Base-by-base conservation (phyloP, 2,888 invertebrate genomes). In the Eupithecia centaureata region DNA sequence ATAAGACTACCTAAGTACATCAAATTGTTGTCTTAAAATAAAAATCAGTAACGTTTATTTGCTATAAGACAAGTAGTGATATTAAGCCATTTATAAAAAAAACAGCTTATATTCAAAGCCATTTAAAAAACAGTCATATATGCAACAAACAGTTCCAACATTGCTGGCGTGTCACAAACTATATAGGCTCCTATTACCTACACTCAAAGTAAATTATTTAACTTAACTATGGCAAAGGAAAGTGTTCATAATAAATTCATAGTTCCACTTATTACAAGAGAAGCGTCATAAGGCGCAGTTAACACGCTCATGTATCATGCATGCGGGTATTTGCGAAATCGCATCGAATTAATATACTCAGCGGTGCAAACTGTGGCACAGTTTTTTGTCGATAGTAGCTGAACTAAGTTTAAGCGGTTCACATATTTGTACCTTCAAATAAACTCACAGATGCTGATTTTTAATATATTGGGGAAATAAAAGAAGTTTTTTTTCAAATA, bases 321-420 rank as follows among this genome's bases (percentile, higher is more conserved):
- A 85, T 81, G 76, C 71, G 65, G 77, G 79, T 84, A 81, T 85
- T 86, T 84, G 83, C 79, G 78, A 83, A 83, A 84, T 86, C 82
- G 78, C 78, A 80, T 77, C 78, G 73, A 57, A 25, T n/a, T 28
- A 7, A 56, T 73, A 64, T 66, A 63, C 68, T 22, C 35, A 52
- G 27, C 18, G 56, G 15, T 15, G 3, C 27, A 51, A 13, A 13
- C 51, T 51, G 4, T 12, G 51, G 51, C 25, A 5, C 51, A 25
- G 1, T 1, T 1, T 27, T 15, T 27, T 10, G 8, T 10, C 18
- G 7, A 42, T 22, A 42, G n/a, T n/a, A n/a, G n/a, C n/a, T n/a
- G n/a, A n/a, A n/a, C n/a, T n/a, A n/a, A n/a, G n/a, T n/a, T n/a
- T n/a, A n/a, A n/a, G n/a, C n/a, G n/a, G n/a, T n/a, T n/a, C n/a